Evolutionary conservation across 2,113 vertebrate genomes (phyloP), one percentile per base, ranked within the genome.

Genomic region (Albula goreensis): DNA sequence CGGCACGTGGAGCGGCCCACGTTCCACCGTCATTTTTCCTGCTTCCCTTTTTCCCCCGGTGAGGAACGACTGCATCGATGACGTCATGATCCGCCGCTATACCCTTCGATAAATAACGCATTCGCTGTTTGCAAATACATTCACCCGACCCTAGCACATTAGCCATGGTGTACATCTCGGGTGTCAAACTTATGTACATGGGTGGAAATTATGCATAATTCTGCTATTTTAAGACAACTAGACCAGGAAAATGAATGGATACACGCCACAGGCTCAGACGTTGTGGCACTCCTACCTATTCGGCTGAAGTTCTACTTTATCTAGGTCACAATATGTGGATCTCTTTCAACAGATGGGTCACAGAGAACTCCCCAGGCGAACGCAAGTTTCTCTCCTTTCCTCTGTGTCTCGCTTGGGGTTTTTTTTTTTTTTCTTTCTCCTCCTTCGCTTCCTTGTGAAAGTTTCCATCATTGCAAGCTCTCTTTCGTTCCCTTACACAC

Each of bases 321-420:
- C 92, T 96, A 92, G 95, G 95, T 96, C 95, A 95, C 94, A 96
- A 94, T 95, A 95, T 96, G 95, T 94, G 92, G 93, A 96, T 89
- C 93, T 91, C 89, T 94, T 95, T 93, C 92, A 96, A 94, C 95
- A 96, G 95, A 96, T 96, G 95, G 95, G 93, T 92, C 92, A 90
- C 89, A 89, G 89, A 90, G 89, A 88, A 89, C 83, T 96, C 95
- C 95, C 94, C 91, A 95, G 95, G 94, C 94, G 89, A 95, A 94
- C 95, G 95, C 91, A 95, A 95, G 94, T 95, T 95, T 92, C 92
- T 92, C 70, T 84, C 80, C 66, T 88, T 82, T 52, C 78, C 91
- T 91, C 86, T 88, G 85, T 85, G 85, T 85, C 88, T 90, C 83
- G 31, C 83, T 84, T 88, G 4, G 2, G 15, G 22, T 89, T 85